phyloP scores from a whole-genome alignment of 2,888 invertebrate genomes.

The Melanargia galathea region DNA sequence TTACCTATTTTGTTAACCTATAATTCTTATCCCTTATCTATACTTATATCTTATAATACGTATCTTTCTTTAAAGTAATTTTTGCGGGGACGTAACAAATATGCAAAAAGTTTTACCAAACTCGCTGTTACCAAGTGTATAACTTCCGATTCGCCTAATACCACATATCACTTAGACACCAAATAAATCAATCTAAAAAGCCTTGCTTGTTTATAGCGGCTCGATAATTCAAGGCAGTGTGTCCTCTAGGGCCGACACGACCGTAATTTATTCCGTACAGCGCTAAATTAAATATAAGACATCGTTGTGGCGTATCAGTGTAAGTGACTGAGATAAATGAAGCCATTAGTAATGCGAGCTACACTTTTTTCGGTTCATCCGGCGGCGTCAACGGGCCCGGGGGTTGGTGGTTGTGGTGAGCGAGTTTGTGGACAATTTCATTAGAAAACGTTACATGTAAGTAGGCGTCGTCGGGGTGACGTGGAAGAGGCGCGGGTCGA shows the following conservation, averaged over 20 bases:
- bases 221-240: slow-evolving; percentile 71
- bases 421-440: slow-evolving; percentile 80
- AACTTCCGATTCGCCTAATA: slow-evolving; percentile 57
- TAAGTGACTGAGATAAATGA: slow-evolving; percentile 82
- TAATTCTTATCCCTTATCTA: no score
- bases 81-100: slow-evolving; percentile 33
- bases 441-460: slow-evolving; percentile 78
- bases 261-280: slow-evolving; percentile 78
- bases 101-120: slow-evolving; percentile 45
- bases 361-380: slow-evolving; percentile 81
- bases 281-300: slow-evolving; percentile 82
- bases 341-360: slow-evolving; percentile 82
- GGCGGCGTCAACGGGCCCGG: slow-evolving; percentile 73
- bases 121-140: slow-evolving; percentile 53
- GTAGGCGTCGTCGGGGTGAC: slow-evolving; percentile 73
- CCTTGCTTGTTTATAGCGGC: slow-evolving; percentile 69
- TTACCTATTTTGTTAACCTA: no score
- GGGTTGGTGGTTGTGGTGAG: slow-evolving; percentile 73
- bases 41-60: slow-evolving; percentile 16
- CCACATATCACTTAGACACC: slow-evolving; percentile 74
- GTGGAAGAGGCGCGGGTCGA: slow-evolving; percentile 59
- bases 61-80: slow-evolving; percentile 42
- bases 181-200: slow-evolving; percentile 76
- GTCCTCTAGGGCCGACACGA: slow-evolving; percentile 74
- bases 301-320: slow-evolving; percentile 82